A percentile compares a stretch with the other conserved stretches of the same genome.
Conservation (phyloP, 2,113 vertebrate genomes). For the Plectropomus leopardus region DNA sequence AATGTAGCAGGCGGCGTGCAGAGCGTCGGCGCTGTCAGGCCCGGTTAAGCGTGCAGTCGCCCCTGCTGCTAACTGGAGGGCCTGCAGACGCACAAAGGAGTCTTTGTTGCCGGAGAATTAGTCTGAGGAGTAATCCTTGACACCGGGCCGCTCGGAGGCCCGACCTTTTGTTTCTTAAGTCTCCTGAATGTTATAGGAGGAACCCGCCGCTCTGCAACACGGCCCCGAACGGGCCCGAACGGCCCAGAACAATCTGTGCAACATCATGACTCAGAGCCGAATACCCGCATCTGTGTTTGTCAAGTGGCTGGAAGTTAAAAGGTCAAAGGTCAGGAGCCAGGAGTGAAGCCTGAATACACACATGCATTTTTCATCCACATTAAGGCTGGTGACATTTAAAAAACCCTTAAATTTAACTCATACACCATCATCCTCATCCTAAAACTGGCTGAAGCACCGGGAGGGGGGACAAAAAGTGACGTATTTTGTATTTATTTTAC, state of each 20-base stretch:
- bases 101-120: slow-evolving; percentile 77
- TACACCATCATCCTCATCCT: no score
- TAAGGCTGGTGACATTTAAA: no score
- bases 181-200: slow-evolving; percentile 67
- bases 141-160: slow-evolving; percentile 62
- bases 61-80: slow-evolving; percentile 74
- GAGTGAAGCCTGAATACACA: not conserved
- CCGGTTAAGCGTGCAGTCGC: slow-evolving; percentile 69
- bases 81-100: slow-evolving; percentile 66
- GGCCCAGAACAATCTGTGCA: no score
- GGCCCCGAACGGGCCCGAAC: no score
- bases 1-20: not conserved
- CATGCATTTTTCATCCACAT: no score
- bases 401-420: no score
- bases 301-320: not conserved
- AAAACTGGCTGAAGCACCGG: no score
- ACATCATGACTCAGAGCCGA: no score
- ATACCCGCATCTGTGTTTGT: not conserved
- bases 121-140: slow-evolving; percentile 77
- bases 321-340: slow-evolving; percentile 24
- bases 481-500: no score
- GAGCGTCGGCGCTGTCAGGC: slow-evolving; percentile 59
- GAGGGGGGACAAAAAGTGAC: no score
- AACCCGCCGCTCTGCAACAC: slow-evolving; percentile 31
- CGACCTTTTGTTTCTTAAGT: slow-evolving; percentile 74